A percentile compares a stretch with the other conserved stretches of the same genome.
These are phyloP conservation scores for Lacanobia wlatinum DNA, from an alignment of 2,888 invertebrate genomes.

Conservation along the genomic window DNA sequence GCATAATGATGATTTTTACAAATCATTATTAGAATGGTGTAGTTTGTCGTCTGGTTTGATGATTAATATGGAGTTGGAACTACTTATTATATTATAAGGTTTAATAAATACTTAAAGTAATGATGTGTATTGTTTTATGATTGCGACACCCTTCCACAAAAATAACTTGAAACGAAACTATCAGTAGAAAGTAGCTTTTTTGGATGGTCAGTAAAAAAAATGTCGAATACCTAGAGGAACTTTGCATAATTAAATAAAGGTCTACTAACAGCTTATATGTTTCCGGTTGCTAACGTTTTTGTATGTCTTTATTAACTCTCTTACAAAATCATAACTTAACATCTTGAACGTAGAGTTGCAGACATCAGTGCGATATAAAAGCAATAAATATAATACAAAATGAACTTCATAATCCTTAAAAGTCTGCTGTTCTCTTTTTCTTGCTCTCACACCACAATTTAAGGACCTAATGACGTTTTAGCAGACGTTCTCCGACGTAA, in stretches of 20 bases:
- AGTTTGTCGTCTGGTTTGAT: not conserved
- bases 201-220: not conserved
- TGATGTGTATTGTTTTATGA: constrained; percentile 1
- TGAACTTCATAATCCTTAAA: too few relatives aligned
- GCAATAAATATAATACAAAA: too few relatives aligned
- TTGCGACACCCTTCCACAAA: not conserved
- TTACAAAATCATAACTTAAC: not conserved
- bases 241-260: not conserved
- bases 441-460: too few relatives aligned
- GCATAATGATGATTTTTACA: constrained; percentile 5
- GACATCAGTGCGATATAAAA: too few relatives aligned
- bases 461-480: too few relatives aligned
- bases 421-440: too few relatives aligned
- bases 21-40: not conserved
- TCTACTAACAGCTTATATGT: not conserved
- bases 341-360: too few relatives aligned
- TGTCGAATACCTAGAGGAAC: not conserved
- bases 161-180: not conserved
- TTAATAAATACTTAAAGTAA: constrained; percentile 9
- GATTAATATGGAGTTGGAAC: constrained; percentile 8
- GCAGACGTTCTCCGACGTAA: not conserved
- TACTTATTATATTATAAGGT: not conserved
- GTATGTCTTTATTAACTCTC: not conserved
- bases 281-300: not conserved
- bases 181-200: not conserved